These are phyloP conservation scores for Lasioglossum lativentre DNA, from an alignment of 2,888 invertebrate genomes.

Conservation along the genomic window DNA sequence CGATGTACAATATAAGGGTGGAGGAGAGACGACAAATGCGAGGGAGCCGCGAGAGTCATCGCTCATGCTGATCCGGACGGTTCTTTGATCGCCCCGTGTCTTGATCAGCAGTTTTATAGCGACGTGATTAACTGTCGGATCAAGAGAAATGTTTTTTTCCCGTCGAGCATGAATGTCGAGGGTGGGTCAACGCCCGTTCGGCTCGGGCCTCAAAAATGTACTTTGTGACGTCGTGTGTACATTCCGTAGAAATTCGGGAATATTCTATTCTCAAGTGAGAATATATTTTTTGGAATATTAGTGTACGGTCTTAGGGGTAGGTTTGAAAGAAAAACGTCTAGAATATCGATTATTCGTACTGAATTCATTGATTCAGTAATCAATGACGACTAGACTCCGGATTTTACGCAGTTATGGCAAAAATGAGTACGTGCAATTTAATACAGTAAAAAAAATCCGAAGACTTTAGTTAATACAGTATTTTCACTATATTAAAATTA, in stretches of 20 bases:
- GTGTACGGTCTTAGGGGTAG: too few relatives aligned
- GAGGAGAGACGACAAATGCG: constrained; percentile 56
- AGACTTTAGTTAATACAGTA: too few relatives aligned
- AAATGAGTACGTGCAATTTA: too few relatives aligned
- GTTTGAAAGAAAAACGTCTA: too few relatives aligned
- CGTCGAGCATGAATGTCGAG: neutral
- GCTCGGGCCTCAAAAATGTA: neutral
- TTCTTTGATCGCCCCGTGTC: constrained; percentile 40
- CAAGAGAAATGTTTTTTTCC: constrained; percentile 7
- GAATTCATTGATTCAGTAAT: neutral
- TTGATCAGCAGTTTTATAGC: constrained; percentile 55
- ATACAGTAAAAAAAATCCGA: too few relatives aligned
- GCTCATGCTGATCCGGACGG: constrained; percentile 55
- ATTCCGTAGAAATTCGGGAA: neutral
- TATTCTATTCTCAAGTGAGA: neutral
- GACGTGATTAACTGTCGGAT: constrained; percentile 52
- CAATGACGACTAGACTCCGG: too few relatives aligned
- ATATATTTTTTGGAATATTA: neutral
- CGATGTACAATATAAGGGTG: constrained; percentile 48
- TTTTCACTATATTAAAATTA: too few relatives aligned
- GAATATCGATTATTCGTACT: too few relatives aligned
- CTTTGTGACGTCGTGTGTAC: neutral
- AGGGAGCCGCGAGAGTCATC: constrained; percentile 62
- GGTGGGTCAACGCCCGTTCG: neutral
- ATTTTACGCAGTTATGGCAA: too few relatives aligned